Evolutionary conservation across 2,888 invertebrate species (phyloP).

Genomic region (Drosophila fulvimacula): DNA sequence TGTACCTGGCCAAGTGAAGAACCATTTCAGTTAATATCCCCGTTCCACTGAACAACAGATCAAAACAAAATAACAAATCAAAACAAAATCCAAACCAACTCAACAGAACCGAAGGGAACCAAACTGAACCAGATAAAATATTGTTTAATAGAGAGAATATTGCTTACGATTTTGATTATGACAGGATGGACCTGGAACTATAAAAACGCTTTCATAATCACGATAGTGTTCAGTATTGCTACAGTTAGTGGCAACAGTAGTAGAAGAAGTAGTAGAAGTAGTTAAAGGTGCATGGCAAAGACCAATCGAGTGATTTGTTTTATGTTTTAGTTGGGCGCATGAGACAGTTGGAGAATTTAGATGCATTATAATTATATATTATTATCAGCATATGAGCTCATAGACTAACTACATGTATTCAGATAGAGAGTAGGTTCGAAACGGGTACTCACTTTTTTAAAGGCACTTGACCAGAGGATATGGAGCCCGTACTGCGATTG

Average conservation of each 20-base stretch:
- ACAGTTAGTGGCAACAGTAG: slow-evolving; percentile 20
- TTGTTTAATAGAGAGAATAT: slow-evolving; percentile 43
- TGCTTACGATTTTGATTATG: slow-evolving; percentile 87
- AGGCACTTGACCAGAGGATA: slow-evolving; percentile 98
- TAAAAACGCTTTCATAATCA: slow-evolving; percentile 91
- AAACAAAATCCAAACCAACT: slow-evolving; percentile 3
- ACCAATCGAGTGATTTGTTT: slow-evolving; percentile 44
- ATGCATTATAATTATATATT: too few relatives aligned
- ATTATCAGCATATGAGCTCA: slow-evolving; percentile 7
- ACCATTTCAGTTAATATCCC: not conserved
- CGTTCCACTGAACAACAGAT: not conserved
- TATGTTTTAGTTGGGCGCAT: slow-evolving; percentile 18
- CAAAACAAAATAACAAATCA: not conserved
- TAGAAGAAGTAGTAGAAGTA: slow-evolving; percentile 25
- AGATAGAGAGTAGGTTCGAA: not conserved
- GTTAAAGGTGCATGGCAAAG: slow-evolving; percentile 43
- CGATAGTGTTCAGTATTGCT: slow-evolving; percentile 88
- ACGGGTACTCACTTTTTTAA: slow-evolving; percentile 95
- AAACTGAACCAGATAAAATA: slow-evolving; percentile 5
- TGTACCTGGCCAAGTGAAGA: slow-evolving; percentile 88
- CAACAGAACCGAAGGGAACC: slow-evolving; percentile 8
- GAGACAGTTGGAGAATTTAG: slow-evolving; percentile 34
- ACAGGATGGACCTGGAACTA: slow-evolving; percentile 89
- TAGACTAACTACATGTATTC: not conserved
- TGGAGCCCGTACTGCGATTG: slow-evolving; percentile 87